Evolutionary conservation across 2,888 invertebrate genomes (phyloP).

Genomic region (Drosophila ezoana): DNA sequence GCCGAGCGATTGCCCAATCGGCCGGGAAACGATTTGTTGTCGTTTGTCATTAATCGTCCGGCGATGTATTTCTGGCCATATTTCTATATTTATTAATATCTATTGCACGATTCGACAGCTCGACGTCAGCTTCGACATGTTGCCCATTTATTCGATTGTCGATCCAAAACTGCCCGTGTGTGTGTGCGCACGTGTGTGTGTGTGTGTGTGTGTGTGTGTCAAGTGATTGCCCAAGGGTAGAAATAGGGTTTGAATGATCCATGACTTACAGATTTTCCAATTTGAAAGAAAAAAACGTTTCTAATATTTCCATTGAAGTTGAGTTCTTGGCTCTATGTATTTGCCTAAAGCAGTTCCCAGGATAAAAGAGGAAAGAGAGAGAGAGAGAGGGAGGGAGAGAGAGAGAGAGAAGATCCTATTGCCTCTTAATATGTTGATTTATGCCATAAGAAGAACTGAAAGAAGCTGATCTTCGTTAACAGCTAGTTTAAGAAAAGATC

Average conservation of each 20-base stretch:
- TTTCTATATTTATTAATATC: conserved; percentile 64
- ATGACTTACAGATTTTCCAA: conserved; percentile 21
- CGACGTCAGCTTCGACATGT: conserved; percentile 10
- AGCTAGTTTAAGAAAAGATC: neutral
- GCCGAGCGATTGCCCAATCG: conserved; percentile 53
- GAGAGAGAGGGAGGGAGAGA: neutral
- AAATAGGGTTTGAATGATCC: conserved; percentile 18
- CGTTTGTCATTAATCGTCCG: conserved; percentile 66
- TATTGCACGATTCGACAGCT: conserved; percentile 54
- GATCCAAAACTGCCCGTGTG: neutral
- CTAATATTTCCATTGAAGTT: conserved; percentile 15
- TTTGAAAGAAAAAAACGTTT: conserved; percentile 9
- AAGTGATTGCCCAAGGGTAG: conserved; percentile 45
- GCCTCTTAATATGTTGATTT: neutral
- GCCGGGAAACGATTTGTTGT: conserved; percentile 61
- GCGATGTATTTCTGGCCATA: conserved; percentile 43
- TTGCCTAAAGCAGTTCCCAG: neutral
- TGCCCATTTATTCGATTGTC: conserved; percentile 24
- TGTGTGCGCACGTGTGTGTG: conserved; percentile 8
- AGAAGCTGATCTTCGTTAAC: neutral
- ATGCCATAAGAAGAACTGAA: neutral
- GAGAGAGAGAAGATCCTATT: neutral
- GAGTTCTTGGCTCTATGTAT: conserved; percentile 5
- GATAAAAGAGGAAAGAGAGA: neutral
- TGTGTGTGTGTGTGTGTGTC: conserved; percentile 11